Percentiles rank a stretch among this genome's conserved stretches.
phyloP scores from a whole-genome alignment of 2,113 vertebrate genomes.

The Holacanthus passer region DNA sequence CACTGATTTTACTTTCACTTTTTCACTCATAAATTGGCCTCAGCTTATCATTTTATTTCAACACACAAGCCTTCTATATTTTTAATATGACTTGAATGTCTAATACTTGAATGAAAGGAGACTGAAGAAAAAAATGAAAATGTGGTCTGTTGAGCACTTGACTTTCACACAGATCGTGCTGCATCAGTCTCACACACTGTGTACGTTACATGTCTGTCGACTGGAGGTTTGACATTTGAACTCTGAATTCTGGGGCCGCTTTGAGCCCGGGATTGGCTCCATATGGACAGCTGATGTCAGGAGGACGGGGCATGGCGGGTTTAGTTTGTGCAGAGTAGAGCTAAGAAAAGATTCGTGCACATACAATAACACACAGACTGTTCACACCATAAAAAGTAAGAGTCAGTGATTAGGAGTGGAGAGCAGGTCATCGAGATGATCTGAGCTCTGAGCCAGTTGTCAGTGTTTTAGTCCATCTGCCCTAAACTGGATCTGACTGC shows the following conservation, averaged over 20 bases:
- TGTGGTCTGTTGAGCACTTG: no score
- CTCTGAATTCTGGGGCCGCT: not conserved
- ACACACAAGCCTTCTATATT: no score
- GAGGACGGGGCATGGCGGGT: not conserved
- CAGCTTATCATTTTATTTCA: no score
- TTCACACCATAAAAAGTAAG: not conserved
- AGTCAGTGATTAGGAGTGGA: not conserved
- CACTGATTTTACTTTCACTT: no score
- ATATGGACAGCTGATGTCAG: not conserved
- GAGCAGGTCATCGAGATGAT: constrained; percentile 1
- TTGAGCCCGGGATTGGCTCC: not conserved
- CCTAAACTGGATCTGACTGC: not conserved
- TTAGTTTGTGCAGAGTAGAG: not conserved
- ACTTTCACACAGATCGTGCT: no score
- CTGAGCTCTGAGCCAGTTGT: not conserved
- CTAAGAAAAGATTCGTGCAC: not conserved
- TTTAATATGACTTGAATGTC: no score
- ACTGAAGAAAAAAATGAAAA: no score
- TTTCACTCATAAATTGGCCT: no score
- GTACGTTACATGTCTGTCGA: not conserved
- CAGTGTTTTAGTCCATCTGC: not conserved
- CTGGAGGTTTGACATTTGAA: not conserved
- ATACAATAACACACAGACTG: not conserved
- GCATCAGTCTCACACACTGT: not conserved
- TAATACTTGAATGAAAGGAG: no score